Evolutionary conservation across 2,113 vertebrate genomes (phyloP).

Genomic region (Peucedramus taeniatus): DNA sequence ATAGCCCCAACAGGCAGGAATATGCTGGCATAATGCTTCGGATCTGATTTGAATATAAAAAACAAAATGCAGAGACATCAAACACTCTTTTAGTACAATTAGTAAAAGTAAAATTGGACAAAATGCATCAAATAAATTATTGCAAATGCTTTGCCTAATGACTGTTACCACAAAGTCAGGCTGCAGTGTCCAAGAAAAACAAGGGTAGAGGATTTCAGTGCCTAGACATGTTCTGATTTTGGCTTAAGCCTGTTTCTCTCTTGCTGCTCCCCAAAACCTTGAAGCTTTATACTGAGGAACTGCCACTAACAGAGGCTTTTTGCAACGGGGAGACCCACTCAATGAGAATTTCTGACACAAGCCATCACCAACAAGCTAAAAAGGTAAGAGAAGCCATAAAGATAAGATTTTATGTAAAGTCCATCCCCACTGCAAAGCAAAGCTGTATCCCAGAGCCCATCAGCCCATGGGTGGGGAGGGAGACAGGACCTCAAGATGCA

Average conservation of each 20-base stretch:
- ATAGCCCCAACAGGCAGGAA: slow-evolving; percentile 13
- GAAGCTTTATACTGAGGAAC: background rate
- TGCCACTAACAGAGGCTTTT: background rate
- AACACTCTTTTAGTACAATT: background rate
- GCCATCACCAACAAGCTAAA: background rate
- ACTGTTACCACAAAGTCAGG: background rate
- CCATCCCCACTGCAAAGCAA: background rate
- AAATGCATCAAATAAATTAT: slow-evolving; percentile 10
- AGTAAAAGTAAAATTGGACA: background rate
- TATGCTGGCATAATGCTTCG: background rate
- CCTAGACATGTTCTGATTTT: background rate
- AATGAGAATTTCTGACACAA: background rate
- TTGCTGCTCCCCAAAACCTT: background rate
- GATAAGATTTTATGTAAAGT: background rate
- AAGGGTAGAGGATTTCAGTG: background rate
- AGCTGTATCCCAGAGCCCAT: background rate
- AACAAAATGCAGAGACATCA: background rate
- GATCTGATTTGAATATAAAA: background rate
- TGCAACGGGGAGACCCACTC: background rate
- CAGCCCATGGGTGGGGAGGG: background rate
- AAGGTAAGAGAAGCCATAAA: background rate
- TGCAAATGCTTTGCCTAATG: slow-evolving; percentile 4
- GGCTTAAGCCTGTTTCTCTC: background rate
- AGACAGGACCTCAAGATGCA: background rate
- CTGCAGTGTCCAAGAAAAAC: background rate